Evolutionary conservation across 2,888 invertebrate species (phyloP), one percentile per base, ranked within the genome.

Genomic region (Epicampocera succincta): DNA sequence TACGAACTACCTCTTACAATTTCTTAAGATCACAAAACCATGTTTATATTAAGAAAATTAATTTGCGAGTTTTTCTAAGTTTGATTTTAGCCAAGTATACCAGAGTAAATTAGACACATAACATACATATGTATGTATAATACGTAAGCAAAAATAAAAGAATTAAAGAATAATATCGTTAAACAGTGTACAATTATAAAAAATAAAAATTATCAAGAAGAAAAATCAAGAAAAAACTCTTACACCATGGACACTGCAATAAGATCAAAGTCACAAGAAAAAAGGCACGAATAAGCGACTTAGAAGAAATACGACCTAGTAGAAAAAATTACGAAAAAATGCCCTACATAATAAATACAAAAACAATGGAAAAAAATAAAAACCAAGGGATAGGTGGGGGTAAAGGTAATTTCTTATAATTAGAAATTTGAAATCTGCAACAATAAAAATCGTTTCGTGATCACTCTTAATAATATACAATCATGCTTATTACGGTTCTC

Each of bases 261-360:
- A 76, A 56, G 48, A 77, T 40, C 38, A 69, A 71, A 63, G 21
- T 63, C 48, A 54, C 8, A 25, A 54, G 40, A n/a, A 52, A 38
- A 17, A 42, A 29, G 13, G n/a, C 3, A 52, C 42, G 56, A 25
- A 48, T 12, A 42, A 19, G 13, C n/a, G n/a, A n/a, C n/a, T n/a
- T n/a, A 54, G 15, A 74, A 42, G 9, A 73, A 52, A n/a, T 48
- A 63, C 44, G 38, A 54, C 12, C 12, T 15, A 44, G n/a, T 52
- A 52, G 15, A 42, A 61, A 25, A 52, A 52, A 54, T 42, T 42
- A 15, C 33, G 33, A 42, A 58, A 54, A n/a, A 65, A 44, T 73
- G 65, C 65, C 56, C 74, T 58, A 65, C 48, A 50, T 74, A 74
- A 61, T 42, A 58, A 19, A 56, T 3, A 52, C 11, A 38, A n/a